phyloP scores from a whole-genome alignment of 2,113 vertebrate species.

The Prunella himalayana region DNA sequence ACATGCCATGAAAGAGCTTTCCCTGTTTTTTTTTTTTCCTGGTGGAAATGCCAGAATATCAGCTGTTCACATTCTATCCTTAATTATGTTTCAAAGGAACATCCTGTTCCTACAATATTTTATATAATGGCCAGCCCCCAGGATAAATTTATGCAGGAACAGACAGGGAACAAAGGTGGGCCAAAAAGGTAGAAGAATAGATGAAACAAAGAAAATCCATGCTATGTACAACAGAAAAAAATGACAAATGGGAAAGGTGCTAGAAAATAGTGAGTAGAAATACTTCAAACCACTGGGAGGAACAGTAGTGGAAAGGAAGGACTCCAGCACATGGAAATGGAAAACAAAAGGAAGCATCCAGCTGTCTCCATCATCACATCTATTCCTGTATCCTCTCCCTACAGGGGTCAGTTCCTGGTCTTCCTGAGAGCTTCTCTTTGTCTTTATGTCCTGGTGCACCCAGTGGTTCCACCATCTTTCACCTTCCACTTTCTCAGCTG shows the following conservation, averaged over 20 bases:
- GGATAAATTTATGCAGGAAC: constrained; percentile 19
- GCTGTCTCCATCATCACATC: not conserved
- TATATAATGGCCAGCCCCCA: not conserved
- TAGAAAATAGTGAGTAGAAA: not conserved
- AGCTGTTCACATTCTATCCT: not conserved
- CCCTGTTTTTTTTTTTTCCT: not conserved
- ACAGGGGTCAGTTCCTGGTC: not conserved
- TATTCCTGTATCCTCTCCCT: not conserved
- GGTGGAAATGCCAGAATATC: constrained; percentile 14
- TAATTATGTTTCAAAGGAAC: constrained; percentile 33
- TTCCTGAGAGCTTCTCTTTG: not conserved
- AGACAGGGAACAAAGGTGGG: not conserved
- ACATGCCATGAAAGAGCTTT: not conserved
- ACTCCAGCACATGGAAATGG: not conserved
- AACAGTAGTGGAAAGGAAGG: not conserved
- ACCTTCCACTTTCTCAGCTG: not conserved
- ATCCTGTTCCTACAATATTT: constrained; percentile 40
- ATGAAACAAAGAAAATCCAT: not conserved
- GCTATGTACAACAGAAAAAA: not conserved
- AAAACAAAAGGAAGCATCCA: not conserved
- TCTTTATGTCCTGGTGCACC: not conserved
- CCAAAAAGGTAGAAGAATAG: not conserved
- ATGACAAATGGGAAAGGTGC: not conserved
- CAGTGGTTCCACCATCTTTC: not conserved
- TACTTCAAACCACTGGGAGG: not conserved